phyloP scores from a whole-genome alignment of 2,113 vertebrate genomes.

The Xiphophorus couchianus region DNA sequence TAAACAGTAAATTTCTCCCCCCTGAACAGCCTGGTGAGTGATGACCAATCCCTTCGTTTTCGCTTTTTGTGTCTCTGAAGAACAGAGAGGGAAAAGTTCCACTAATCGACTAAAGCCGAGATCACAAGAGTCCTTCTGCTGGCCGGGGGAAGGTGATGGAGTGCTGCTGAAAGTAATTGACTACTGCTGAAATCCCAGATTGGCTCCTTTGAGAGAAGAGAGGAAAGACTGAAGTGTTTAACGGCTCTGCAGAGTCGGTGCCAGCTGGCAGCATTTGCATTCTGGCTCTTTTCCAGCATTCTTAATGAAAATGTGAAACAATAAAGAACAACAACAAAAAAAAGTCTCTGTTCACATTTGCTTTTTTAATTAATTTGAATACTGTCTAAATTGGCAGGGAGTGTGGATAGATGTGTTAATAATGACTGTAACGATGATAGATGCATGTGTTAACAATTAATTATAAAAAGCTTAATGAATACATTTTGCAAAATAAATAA shows the following conservation, averaged over 20 bases:
- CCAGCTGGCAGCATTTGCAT: constrained; percentile 30
- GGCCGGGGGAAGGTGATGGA: constrained; percentile 46
- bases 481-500: background rate
- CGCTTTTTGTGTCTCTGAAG: background rate
- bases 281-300: constrained; percentile 4
- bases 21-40: background rate
- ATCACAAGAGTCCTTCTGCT: constrained; percentile 12
- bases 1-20: background rate
- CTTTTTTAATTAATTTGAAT: constrained; percentile 7
- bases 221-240: constrained; percentile 15
- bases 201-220: constrained; percentile 16
- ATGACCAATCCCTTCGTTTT: background rate
- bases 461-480: background rate
- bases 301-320: constrained; percentile 13
- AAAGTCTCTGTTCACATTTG: constrained; percentile 7
- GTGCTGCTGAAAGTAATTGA: constrained; percentile 38
- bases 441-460: constrained; percentile 1
- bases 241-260: constrained; percentile 19
- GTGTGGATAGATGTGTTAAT: background rate
- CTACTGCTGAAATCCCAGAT: constrained; percentile 25
- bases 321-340: background rate
- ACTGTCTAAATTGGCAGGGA: constrained; percentile 4
- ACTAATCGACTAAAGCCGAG: background rate
- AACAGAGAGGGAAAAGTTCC: constrained; percentile 1
- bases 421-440: too few relatives aligned